A percentile compares a stretch with the other conserved stretches of the same genome.
Conservation (phyloP, 2,888 invertebrate genomes). For the Mactromeris polynyma region DNA sequence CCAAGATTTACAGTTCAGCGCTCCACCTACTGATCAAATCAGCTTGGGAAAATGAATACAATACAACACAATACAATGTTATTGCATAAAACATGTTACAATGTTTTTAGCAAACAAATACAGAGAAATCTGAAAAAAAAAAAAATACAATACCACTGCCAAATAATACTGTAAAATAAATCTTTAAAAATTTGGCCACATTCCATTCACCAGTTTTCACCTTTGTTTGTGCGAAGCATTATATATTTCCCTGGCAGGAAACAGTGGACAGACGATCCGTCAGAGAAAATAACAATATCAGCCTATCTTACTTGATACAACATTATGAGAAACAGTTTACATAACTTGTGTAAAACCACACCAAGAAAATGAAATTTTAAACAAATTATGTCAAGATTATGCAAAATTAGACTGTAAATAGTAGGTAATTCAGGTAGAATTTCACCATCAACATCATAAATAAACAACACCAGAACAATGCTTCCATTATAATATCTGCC, state of each 20-base stretch:
- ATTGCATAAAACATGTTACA: too few species aligned
- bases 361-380: conserved; percentile 19
- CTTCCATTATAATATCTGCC: neutral
- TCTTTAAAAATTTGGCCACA: neutral
- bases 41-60: too few species aligned
- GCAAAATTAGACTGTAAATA: conserved; percentile 26
- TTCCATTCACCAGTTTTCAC: conserved; percentile 2
- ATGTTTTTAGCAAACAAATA: too few species aligned
- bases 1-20: too few species aligned
- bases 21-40: too few species aligned
- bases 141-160: too few species aligned
- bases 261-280: neutral
- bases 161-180: neutral
- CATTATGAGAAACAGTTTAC: neutral
- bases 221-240: neutral
- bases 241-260: neutral
- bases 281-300: neutral
- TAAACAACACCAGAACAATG: conserved; percentile 14
- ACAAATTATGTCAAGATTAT: conserved; percentile 34
- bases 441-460: conserved; percentile 15
- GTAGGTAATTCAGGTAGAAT: conserved; percentile 17
- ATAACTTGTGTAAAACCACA: neutral
- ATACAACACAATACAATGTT: too few species aligned
- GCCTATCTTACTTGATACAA: neutral
- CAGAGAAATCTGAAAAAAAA: too few species aligned